Conservation (phyloP, 2,797 vertebrate species). For the Eulemur albifrons region DNA sequence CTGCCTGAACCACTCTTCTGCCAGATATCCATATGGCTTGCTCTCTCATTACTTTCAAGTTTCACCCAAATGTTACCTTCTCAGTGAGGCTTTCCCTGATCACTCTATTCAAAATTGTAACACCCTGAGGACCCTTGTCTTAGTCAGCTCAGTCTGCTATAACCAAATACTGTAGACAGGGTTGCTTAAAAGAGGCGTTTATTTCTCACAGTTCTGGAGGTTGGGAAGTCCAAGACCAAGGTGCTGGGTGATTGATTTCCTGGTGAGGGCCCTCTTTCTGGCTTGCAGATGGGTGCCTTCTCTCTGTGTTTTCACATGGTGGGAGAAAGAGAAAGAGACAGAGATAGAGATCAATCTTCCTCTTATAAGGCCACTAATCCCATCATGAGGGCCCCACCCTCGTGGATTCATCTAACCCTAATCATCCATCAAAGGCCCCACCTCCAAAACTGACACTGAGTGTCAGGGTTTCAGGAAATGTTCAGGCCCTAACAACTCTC, state of each 20-base stretch:
- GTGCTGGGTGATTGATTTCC: neutral
- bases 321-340: neutral
- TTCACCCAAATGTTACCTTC: neutral
- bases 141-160: neutral
- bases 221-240: neutral
- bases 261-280: neutral
- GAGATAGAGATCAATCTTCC: neutral
- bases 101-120: neutral
- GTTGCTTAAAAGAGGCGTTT: neutral
- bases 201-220: neutral
- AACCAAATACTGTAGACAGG: neutral
- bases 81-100: neutral
- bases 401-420: neutral
- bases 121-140: neutral
- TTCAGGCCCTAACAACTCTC: too few species aligned
- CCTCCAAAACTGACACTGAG: neutral
- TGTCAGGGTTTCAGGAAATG: neutral
- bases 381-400: neutral
- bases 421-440: neutral
- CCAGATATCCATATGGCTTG: neutral
- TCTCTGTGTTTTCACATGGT: neutral
- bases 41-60: neutral
- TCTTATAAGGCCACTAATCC: neutral
- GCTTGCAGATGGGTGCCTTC: neutral
- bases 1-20: neutral